A percentile compares a stretch with the other conserved stretches of the same genome.
phyloP scores from a whole-genome alignment of 2,113 vertebrate genomes.

The Xerus inauris region DNA sequence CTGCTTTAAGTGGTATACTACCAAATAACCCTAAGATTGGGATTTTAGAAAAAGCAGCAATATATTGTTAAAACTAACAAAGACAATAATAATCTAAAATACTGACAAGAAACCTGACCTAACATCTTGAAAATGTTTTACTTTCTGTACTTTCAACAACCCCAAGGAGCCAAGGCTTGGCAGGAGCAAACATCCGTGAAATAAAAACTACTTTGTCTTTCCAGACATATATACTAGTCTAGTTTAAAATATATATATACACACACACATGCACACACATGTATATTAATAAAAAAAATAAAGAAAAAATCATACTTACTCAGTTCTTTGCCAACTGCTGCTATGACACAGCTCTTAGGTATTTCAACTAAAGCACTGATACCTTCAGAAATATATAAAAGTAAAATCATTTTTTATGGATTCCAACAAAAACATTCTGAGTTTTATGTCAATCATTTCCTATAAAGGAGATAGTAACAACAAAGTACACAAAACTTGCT shows the following conservation, averaged over 20 bases:
- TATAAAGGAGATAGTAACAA: neutral
- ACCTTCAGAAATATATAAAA: constrained; percentile 85
- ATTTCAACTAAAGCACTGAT: constrained; percentile 92
- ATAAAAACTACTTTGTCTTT: neutral
- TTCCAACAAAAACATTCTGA: constrained; percentile 21
- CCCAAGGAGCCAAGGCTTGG: neutral
- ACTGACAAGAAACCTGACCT: neutral
- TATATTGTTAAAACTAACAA: neutral
- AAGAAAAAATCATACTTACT: constrained; percentile 86
- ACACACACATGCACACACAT: neutral
- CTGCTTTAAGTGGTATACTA: neutral
- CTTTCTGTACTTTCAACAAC: neutral
- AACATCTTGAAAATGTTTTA: neutral
- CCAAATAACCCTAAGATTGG: neutral
- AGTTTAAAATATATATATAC: neutral
- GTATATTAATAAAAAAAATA: neutral
- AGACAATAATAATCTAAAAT: neutral
- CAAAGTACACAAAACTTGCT: neutral
- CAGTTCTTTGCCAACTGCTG: constrained; percentile 94
- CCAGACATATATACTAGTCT: neutral
- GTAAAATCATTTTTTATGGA: constrained; percentile 51
- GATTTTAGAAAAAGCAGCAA: neutral
- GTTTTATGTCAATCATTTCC: constrained; percentile 3
- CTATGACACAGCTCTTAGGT: constrained; percentile 93
- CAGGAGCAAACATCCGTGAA: neutral